Conservation (phyloP, 2,113 vertebrate genomes). For the Cathartes aura region DNA sequence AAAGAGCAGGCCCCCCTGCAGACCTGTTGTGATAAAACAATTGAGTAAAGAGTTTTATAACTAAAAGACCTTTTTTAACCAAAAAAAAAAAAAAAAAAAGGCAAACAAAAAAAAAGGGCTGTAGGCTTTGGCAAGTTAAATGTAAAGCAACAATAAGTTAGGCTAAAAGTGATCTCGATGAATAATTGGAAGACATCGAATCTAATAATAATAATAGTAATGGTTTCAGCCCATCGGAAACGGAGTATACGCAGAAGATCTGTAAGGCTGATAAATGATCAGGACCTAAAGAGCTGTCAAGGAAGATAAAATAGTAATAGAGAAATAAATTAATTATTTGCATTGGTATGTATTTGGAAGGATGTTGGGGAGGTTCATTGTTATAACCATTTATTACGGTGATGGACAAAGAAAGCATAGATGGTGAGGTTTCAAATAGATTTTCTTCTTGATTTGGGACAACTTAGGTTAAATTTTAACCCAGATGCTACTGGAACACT, state of each 20-base stretch:
- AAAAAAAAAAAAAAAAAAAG: too few relatives aligned
- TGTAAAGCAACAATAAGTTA: not conserved
- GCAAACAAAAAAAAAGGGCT: not conserved
- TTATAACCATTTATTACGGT: not conserved
- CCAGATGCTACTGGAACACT: not conserved
- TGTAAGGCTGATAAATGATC: conserved; percentile 18
- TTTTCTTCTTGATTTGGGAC: not conserved
- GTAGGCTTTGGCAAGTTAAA: not conserved
- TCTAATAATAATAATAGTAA: not conserved
- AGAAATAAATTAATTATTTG: conserved; percentile 21
- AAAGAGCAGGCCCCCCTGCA: not conserved
- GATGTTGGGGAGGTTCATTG: not conserved
- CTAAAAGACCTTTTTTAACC: not conserved
- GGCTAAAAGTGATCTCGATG: not conserved
- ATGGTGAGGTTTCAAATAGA: not conserved
- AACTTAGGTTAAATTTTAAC: not conserved
- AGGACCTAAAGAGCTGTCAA: conserved; percentile 17
- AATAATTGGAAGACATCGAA: not conserved
- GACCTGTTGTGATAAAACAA: not conserved
- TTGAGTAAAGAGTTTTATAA: not conserved
- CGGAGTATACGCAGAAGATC: not conserved
- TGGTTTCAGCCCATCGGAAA: conserved; percentile 6
- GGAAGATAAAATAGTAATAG: conserved; percentile 6
- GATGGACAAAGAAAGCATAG: not conserved
- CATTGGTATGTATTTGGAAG: conserved; percentile 2